These are phyloP conservation scores for Melolontha melolontha DNA, from an alignment of 2,888 invertebrate genomes.

Conservation along the genomic window DNA sequence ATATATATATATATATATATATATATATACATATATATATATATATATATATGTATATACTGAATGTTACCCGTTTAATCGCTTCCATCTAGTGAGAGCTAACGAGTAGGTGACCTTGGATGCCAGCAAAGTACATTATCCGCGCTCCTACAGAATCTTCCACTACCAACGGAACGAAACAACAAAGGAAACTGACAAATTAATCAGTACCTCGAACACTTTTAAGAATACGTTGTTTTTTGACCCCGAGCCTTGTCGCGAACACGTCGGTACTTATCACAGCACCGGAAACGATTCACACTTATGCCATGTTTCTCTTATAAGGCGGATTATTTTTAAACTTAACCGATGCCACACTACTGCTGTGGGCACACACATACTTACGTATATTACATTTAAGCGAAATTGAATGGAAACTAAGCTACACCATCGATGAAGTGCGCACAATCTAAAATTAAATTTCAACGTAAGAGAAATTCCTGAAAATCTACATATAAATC, in stretches of 20 bases:
- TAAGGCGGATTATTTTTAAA: conserved; percentile 32
- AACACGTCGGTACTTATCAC: conserved; percentile 1
- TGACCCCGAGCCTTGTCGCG: neutral
- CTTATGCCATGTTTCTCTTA: conserved; percentile 1
- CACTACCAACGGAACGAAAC: conserved; percentile 4
- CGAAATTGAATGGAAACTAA: neutral
- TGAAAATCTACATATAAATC: conserved; percentile 29
- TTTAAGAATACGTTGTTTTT: conserved; percentile 2
- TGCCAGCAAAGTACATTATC: conserved; percentile 28
- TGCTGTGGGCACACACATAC: too few relatives aligned
- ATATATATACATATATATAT: neutral
- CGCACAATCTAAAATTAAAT: conserved; percentile 39
- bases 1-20: too few relatives aligned
- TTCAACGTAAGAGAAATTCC: conserved; percentile 35
- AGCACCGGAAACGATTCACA: conserved; percentile 18
- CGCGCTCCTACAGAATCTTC: conserved; percentile 15
- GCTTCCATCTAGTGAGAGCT: conserved; percentile 28
- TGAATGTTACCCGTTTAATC: conserved; percentile 21
- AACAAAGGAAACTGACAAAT: conserved; percentile 30
- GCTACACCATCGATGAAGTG: conserved; percentile 2
- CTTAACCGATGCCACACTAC: neutral
- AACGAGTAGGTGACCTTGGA: conserved; percentile 34
- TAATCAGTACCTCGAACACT: neutral
- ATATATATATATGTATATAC: conserved; percentile 3
- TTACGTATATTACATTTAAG: too few relatives aligned